Evolutionary conservation across 2,797 vertebrate genomes (phyloP), one percentile per base, ranked within the genome.

Genomic region (Ispidina picta): DNA sequence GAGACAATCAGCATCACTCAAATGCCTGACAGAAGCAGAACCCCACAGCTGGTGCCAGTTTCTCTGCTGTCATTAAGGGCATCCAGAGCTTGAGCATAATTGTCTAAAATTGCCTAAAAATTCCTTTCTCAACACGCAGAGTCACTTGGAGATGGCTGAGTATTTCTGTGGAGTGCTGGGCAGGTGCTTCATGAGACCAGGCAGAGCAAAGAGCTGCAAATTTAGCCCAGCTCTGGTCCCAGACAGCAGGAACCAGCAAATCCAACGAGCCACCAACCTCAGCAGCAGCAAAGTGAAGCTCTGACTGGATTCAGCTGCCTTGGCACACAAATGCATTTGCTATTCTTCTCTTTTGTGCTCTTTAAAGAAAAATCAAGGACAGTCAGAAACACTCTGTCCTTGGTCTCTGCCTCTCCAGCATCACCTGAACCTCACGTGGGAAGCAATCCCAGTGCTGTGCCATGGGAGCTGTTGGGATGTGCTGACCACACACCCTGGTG

Each of bases 341-440:
- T 68, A 0, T 31, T 17, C 15, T 55, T 11, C 28, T 28, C 64
- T 23, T 26, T 25, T 2, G 12, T 0, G 52, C 60, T 33, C 31
- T 77, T 74, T n/a, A 29, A 35, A 78, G 63, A 49, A 18, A 63
- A 76, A 37, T 12, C 60, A 7, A 83, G 90, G 92, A 80, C 82
- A 35, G 46, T 7, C 43, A 31, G 41, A 39, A 83, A 15, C 55
- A 3, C 39, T 5, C 44, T 5, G 6, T 5, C n/a, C 44, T 46
- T 41, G 17, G 54, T 48, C 79, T 60, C 63, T 4, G 0, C 4
- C 66, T 60, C n/a, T 66, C 44, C 66, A 51, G 70, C 86, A 73
- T 66, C 86, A 59, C 79, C 73, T 3, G 70, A 25, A 23, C 19
- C 41, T 48, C 72, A 3, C 7, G 26, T 6, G 14, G n/a, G 35